phyloP scores from a whole-genome alignment of 2,888 invertebrate genomes.

The Nomada ferruginata region DNA sequence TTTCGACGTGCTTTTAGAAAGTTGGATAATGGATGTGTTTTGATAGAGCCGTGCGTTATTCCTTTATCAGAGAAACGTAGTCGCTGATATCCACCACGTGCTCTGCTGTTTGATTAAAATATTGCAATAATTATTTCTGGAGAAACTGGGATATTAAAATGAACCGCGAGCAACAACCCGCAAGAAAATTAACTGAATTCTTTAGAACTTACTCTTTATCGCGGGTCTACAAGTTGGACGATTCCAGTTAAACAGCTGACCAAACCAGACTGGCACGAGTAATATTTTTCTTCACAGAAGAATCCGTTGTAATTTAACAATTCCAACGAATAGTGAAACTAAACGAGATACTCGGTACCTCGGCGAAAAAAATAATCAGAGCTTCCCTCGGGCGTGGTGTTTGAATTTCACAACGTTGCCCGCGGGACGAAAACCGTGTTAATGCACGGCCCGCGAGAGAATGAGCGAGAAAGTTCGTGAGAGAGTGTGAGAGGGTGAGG shows the following conservation, averaged over 20 bases:
- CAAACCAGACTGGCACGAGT: too few relatives aligned
- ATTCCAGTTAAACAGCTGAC: too few relatives aligned
- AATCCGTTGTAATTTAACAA: background rate
- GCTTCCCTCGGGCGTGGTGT: background rate
- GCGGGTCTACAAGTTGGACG: too few relatives aligned
- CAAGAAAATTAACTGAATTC: too few relatives aligned
- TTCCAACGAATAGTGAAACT: background rate
- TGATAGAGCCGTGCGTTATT: background rate
- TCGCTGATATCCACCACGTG: background rate
- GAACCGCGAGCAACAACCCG: too few relatives aligned
- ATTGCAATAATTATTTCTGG: too few relatives aligned
- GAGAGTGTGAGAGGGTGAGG: background rate
- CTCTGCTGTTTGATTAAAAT: background rate
- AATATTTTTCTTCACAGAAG: background rate
- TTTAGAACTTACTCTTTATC: too few relatives aligned
- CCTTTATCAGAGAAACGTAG: background rate
- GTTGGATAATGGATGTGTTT: slow-evolving; percentile 1
- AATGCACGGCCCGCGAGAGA: slow-evolving; percentile 29
- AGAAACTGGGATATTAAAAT: too few relatives aligned
- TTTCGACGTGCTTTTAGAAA: background rate
- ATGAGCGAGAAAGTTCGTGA: background rate
- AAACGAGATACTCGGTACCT: background rate
- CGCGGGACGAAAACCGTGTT: slow-evolving; percentile 51
- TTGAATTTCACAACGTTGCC: slow-evolving; percentile 43
- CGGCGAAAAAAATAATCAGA: background rate